A percentile compares a stretch with the other conserved stretches of the same genome.
Evolutionary conservation across 2,113 vertebrate genomes (phyloP).

Genomic region (Sinosuthora webbiana): DNA sequence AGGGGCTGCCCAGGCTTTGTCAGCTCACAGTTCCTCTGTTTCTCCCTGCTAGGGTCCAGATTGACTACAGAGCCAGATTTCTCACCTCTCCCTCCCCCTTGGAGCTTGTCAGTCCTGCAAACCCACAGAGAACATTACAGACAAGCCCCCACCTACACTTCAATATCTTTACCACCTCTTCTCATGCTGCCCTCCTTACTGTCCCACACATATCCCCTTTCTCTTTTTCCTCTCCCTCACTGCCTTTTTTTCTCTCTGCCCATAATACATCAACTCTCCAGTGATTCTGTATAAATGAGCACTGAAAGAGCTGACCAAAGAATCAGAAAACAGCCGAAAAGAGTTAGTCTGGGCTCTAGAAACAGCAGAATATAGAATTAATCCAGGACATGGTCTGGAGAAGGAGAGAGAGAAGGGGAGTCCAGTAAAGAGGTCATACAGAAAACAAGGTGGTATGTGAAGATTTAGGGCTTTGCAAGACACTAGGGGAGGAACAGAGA

Average conservation of each 20-base stretch:
- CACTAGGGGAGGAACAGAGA: background rate
- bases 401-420: background rate
- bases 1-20: background rate
- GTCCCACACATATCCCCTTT: background rate
- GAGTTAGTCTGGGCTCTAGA: background rate
- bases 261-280: background rate
- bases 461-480: background rate
- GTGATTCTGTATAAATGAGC: background rate
- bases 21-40: background rate
- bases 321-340: background rate
- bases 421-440: background rate
- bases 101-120: background rate
- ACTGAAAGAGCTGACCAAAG: background rate
- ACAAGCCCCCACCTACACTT: background rate
- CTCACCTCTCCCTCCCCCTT: background rate
- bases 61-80: background rate
- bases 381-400: background rate
- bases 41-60: background rate
- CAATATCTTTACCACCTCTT: background rate
- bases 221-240: background rate
- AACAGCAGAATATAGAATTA: background rate
- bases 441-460: background rate
- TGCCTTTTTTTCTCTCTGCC: background rate
- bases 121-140: background rate
- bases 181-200: background rate